These are phyloP conservation scores for Cossypha caffra DNA, from an alignment of 2,797 vertebrate genomes.

Conservation along the genomic window DNA sequence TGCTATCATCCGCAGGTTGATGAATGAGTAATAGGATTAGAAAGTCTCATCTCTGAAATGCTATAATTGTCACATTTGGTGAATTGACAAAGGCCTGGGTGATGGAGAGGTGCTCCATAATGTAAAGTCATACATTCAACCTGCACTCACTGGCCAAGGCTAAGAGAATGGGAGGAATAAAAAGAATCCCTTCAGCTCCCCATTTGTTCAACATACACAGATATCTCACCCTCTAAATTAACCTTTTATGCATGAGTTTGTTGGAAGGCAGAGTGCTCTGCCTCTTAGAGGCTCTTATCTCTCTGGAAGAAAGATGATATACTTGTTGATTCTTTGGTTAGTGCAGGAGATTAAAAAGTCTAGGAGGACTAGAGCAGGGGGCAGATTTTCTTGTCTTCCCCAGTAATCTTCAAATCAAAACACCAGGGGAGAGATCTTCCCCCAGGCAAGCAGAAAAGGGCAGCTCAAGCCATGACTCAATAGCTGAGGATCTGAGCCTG, in stretches of 20 bases:
- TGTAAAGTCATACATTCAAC: constrained; percentile 66
- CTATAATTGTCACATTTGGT: constrained; percentile 83
- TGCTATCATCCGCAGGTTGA: constrained; percentile 85
- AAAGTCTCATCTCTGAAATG: constrained; percentile 82
- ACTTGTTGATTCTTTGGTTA: constrained; percentile 18
- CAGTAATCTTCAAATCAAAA: background rate
- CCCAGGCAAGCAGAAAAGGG: background rate
- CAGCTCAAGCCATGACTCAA: background rate
- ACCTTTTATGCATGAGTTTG: constrained; percentile 32
- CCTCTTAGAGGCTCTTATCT: background rate
- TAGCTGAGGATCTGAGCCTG: background rate
- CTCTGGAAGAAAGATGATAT: background rate
- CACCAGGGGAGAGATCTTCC: background rate
- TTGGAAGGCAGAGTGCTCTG: background rate
- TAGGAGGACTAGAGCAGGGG: background rate
- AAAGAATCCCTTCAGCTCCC: background rate
- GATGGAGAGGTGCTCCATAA: constrained; percentile 65
- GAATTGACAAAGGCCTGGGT: constrained; percentile 76
- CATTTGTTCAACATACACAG: background rate
- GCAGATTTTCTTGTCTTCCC: background rate
- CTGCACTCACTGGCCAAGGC: constrained; percentile 37
- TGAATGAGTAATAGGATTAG: constrained; percentile 96
- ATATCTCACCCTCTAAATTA: constrained; percentile 3
- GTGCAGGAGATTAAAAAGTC: background rate
- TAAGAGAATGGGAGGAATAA: constrained; percentile 22